Base-by-base conservation (phyloP, 2,888 invertebrate species). In the Brachyptera risi region DNA sequence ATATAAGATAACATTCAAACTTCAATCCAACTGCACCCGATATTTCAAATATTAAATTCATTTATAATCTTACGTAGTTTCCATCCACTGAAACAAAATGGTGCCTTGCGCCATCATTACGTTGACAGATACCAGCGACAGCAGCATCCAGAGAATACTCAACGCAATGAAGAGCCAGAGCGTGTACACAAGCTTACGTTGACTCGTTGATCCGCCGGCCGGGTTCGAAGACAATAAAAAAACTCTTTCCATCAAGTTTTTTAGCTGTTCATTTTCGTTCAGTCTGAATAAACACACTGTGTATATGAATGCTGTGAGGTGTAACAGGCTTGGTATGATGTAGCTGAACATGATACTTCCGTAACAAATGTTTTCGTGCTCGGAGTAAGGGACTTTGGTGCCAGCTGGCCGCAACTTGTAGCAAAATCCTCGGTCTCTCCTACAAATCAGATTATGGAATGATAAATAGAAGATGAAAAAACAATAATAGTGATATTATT, bases 191-290 rank as follows among this genome's bases (percentile, higher is more conserved):
- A 91, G 75, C 38, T 82, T 83, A 67, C 82, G 85, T 49, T 90
- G 90, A 67, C 84, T 85, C 23, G 80, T 75, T 69, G 76, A 80
- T 50, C 85, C 84, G 73, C 85, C 84, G 0, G 83, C 82, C 9
- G 86, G 80, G 72, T 83, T 84, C 0, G 87, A 85, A 1, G 89
- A 87, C 63, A 88, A 76, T 35, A 91, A 76, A 71, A 91, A 91
- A 0, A 87, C 90, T 68, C 90, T 80, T 74, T 92, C 92, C 83
- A 91, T 89, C 56, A 92, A 78, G 76, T 88, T 88, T 68, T 90
- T 89, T 57, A 92, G 73, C 69, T 91, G 90, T 71, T 92, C 91
- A 71, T 89, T 90, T 72, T 91, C 90, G 31, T 86, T 84, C 66
- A 86, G 81, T 68, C 90, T 80, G 72, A 90, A 88, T 56, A 90